These are phyloP conservation scores for Andrena haemorrhoa DNA, from an alignment of 2,888 invertebrate species.

Conservation along the genomic window DNA sequence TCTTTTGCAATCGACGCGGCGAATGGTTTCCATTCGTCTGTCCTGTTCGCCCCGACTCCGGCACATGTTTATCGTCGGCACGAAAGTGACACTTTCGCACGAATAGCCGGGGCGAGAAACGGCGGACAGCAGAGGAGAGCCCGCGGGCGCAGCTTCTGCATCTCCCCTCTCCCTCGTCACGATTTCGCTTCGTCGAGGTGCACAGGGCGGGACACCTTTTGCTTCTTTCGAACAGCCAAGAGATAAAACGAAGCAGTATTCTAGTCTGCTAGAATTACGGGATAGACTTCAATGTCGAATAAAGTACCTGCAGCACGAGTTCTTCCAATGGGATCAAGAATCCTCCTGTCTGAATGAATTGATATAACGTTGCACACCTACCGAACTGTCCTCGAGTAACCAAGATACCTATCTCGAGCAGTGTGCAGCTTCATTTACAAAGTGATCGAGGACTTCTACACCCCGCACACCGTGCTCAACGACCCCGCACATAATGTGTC, in stretches of 20 bases:
- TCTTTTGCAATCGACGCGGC: constrained; percentile 59
- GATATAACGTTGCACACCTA: not conserved
- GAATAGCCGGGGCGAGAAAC: constrained; percentile 65
- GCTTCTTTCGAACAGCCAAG: not conserved
- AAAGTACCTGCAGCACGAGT: not conserved
- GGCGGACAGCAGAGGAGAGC: constrained; percentile 17
- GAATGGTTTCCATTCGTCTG: constrained; percentile 73
- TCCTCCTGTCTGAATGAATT: not conserved
- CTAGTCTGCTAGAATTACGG: not conserved
- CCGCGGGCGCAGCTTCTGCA: constrained; percentile 15
- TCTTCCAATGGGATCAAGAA: not conserved
- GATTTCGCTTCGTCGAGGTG: not conserved
- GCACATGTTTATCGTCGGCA: constrained; percentile 75
- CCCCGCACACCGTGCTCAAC: not conserved
- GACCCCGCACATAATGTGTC: not conserved
- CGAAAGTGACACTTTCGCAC: constrained; percentile 80
- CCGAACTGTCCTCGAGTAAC: not conserved
- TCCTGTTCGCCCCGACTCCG: constrained; percentile 67
- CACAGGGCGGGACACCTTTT: not conserved
- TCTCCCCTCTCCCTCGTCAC: not conserved
- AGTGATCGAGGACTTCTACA: not conserved
- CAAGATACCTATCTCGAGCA: constrained; percentile 1
- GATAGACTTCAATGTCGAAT: too few relatives aligned
- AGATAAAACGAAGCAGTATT: not conserved
- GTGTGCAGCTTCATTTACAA: constrained; percentile 1